Base-by-base conservation (phyloP, 2,888 invertebrate species). In the Catocala fraxini region DNA sequence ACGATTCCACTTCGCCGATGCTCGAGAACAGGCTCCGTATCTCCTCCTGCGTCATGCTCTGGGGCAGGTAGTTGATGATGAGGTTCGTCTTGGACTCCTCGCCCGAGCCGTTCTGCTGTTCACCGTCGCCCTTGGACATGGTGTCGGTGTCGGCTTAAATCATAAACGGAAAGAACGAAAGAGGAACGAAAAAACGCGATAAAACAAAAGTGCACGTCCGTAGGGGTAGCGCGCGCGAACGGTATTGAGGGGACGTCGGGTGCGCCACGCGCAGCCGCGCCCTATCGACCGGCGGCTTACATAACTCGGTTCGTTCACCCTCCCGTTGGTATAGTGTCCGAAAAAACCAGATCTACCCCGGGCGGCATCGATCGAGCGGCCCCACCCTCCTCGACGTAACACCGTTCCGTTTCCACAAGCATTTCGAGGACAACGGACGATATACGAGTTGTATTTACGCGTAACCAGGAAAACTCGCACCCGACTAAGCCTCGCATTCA, bases 11-110 rank as follows among this genome's bases (percentile, higher is more conserved):
- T 91, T 99, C 99, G 63, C 99, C 99, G 87, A 99, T 99, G 90
- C 98, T 98, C 60, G 99, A 98, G 95, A 99, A 99, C 59, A 99
- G 96, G 62, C 99, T 98, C 71, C 99, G 96, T 74, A 99, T 99
- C 94, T 99, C 99, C 93, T 99, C 99, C 94, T 99, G 99, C 61
- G 99, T 99, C 99, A 99, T 99, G 82, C 98, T 99, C 95, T 99
- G 99, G 70, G 99, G 99, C 93, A 99, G 96, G 94, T 99, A 99
- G 95, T 99, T 99, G 87, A 99, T 99, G 93, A 99, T 99, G 80
- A 99, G 96, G 95, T 99, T 99, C 81, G 99, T 99, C 95, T 98
- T 98, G 84, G 98, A 98, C 95, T 99, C 98, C 94, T 98, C 97
- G 85, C 97, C 96, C 86, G 97, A 97, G 87, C 97, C 95, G 92